A percentile compares a stretch with the other conserved stretches of the same genome.
phyloP scores from a whole-genome alignment of 64 coral and sea anemone species.

The Actinia tenebrosa region DNA sequence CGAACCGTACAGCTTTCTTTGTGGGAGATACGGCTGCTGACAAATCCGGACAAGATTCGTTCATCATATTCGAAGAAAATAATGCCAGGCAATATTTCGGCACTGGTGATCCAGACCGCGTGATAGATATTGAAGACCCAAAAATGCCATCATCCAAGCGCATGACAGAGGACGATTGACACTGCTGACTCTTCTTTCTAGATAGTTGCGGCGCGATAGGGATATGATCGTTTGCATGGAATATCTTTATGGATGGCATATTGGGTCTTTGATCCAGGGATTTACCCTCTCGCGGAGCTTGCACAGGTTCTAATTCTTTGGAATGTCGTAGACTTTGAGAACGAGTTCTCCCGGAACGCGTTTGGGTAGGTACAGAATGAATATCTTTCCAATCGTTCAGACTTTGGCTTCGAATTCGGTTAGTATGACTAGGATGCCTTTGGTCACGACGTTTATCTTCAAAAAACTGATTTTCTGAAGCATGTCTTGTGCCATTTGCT shows the following conservation, averaged over 20 bases:
- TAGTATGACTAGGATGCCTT: too few species aligned
- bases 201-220: background rate
- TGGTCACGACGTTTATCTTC: too few species aligned
- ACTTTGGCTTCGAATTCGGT: too few species aligned
- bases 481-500: too few species aligned
- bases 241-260: background rate
- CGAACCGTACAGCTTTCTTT: background rate
- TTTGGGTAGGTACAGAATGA: background rate
- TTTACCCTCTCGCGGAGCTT: background rate
- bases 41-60: background rate
- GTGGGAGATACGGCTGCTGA: background rate
- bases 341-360: background rate
- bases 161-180: background rate
- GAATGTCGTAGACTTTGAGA: background rate
- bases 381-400: too few species aligned
- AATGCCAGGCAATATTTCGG: background rate
- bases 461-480: too few species aligned
- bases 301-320: background rate
- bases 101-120: background rate
- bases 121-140: background rate
- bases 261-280: background rate
- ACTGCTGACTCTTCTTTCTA: background rate
- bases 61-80: background rate
- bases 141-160: background rate
- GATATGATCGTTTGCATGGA: background rate